phyloP scores from a whole-genome alignment of 1,140 invertebrate species.

The Delia radicum region DNA sequence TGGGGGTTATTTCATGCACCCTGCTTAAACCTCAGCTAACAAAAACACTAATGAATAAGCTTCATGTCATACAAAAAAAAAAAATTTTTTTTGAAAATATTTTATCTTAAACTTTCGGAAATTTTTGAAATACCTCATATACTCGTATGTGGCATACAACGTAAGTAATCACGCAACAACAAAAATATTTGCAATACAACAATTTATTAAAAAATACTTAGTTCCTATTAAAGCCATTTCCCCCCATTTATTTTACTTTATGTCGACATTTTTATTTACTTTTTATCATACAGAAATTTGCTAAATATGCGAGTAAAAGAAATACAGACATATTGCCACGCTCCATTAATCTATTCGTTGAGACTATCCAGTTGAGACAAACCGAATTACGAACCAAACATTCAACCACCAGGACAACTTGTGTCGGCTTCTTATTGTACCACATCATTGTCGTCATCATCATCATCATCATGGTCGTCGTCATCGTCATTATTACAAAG shows the following conservation, averaged over 20 bases:
- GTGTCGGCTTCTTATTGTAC: neutral
- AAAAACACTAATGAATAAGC: too few species aligned
- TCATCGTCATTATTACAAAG: neutral
- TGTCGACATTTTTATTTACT: neutral
- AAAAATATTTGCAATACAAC: neutral
- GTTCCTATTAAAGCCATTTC: slow-evolving; percentile 1
- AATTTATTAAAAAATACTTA: neutral
- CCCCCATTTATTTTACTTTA: neutral
- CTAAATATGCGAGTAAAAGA: neutral
- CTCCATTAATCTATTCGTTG: slow-evolving; percentile 1
- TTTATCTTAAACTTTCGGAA: too few species aligned
- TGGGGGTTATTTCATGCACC: too few species aligned
- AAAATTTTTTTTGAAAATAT: too few species aligned
- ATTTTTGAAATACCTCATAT: too few species aligned
- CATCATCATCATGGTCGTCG: neutral
- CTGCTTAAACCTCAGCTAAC: too few species aligned
- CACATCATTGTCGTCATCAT: neutral
- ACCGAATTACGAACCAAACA: too few species aligned
- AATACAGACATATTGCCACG: slow-evolving; percentile 11
- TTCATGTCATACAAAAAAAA: too few species aligned
- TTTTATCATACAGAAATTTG: neutral
- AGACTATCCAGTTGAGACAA: neutral
- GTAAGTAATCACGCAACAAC: neutral
- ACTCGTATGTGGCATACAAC: neutral
- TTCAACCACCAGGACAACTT: neutral